Evolutionary conservation across 1,140 invertebrate species (phyloP).

Genomic region (Listronotus bonariensis): DNA sequence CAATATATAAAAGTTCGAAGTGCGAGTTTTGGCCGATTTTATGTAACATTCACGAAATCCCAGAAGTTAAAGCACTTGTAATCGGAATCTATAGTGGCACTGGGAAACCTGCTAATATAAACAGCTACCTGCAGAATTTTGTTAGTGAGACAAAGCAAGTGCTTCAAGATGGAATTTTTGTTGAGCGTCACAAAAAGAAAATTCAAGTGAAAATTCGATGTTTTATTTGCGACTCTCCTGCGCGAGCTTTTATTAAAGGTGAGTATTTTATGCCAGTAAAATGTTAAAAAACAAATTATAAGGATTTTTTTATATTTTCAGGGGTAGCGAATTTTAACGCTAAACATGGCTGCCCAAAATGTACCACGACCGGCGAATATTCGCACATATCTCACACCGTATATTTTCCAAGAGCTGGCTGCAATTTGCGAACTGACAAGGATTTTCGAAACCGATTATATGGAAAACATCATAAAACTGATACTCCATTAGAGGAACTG

Average conservation of each 20-base stretch:
- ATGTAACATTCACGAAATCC: conserved; percentile 36
- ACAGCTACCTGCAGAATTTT: conserved; percentile 26
- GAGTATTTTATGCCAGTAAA: conserved; percentile 7
- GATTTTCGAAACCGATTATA: conserved; percentile 40
- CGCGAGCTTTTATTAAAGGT: not conserved
- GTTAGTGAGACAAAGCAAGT: conserved; percentile 27
- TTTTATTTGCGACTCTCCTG: conserved; percentile 24
- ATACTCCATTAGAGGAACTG: conserved; percentile 34
- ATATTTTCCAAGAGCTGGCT: conserved; percentile 38
- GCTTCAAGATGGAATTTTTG: conserved; percentile 9
- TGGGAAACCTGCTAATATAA: conserved; percentile 34
- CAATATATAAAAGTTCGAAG: conserved; percentile 42
- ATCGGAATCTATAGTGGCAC: conserved; percentile 37
- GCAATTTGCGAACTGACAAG: conserved; percentile 37
- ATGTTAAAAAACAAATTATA: conserved; percentile 1
- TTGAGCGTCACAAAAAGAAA: conserved; percentile 21
- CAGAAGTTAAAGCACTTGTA: conserved; percentile 3
- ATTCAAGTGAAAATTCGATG: conserved; percentile 31
- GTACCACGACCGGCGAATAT: conserved; percentile 41
- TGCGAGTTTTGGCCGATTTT: conserved; percentile 47
- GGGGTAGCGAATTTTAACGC: conserved; percentile 40
- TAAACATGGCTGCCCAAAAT: conserved; percentile 42
- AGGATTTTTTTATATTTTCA: conserved; percentile 12
- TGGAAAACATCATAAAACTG: conserved; percentile 40
- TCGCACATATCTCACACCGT: conserved; percentile 41